Evolutionary conservation across 37 sponge, comb jelly and placozoan species (phyloP).

Genomic region (Cladorhizidae sp.): DNA sequence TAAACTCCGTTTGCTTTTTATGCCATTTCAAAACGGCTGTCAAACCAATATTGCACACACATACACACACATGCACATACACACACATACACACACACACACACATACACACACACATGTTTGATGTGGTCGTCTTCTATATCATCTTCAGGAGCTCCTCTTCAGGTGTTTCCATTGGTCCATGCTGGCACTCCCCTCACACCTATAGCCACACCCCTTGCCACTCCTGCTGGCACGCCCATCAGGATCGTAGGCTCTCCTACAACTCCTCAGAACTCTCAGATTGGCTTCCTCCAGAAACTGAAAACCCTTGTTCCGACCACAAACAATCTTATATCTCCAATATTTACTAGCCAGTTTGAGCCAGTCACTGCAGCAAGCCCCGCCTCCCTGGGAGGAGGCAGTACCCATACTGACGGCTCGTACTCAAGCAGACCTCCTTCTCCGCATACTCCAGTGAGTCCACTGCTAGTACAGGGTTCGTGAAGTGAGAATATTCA

Average conservation of each 20-base stretch:
- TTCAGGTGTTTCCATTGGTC: constrained; percentile 19
- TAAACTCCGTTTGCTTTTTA: no score
- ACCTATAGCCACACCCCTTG: neutral
- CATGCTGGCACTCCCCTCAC: constrained; percentile 2
- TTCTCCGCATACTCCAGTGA: constrained; percentile 25
- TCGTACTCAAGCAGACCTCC: constrained; percentile 11
- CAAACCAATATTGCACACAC: no score
- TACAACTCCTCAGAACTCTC: constrained; percentile 25
- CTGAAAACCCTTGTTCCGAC: constrained; percentile 2
- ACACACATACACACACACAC: no score
- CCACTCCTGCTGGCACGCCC: neutral
- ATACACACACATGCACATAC: no score
- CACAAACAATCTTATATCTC: neutral
- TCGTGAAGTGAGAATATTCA: no score
- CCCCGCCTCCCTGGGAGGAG: neutral
- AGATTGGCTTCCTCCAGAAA: constrained; percentile 25
- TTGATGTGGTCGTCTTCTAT: no score
- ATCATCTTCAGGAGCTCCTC: constrained; percentile 4
- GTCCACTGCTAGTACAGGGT: no score
- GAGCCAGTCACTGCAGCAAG: neutral
- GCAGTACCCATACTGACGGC: neutral
- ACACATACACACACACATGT: no score
- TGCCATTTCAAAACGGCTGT: no score
- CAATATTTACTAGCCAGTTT: neutral
- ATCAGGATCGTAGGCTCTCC: constrained; percentile 18